Percentiles rank a stretch among this genome's conserved stretches.
Conservation (phyloP, 2,113 vertebrate species). For the Leptobrachium leishanense region DNA sequence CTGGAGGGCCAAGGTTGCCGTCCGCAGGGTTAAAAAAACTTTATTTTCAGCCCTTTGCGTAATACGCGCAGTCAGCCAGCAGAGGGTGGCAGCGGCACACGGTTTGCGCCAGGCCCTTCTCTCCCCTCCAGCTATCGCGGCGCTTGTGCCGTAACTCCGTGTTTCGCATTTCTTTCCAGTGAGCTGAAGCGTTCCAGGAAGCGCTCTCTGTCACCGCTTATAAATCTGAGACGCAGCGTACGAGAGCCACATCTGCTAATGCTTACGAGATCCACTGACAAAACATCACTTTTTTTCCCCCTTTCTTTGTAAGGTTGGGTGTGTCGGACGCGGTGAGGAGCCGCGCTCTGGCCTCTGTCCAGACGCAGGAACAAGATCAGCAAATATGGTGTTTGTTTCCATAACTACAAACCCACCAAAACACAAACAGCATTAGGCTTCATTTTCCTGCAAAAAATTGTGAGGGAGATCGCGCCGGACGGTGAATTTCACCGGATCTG, state of each 20-base stretch:
- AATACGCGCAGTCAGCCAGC: neutral
- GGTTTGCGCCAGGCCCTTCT: neutral
- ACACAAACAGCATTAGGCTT: slow-evolving; percentile 36
- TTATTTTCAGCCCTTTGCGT: neutral
- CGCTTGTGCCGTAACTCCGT: slow-evolving; percentile 14
- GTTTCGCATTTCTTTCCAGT: slow-evolving; percentile 18
- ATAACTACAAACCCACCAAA: slow-evolving; percentile 45
- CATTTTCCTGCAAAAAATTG: neutral
- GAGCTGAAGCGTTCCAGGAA: slow-evolving; percentile 33
- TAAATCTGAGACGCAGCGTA: slow-evolving; percentile 19
- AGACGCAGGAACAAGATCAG: slow-evolving; percentile 48
- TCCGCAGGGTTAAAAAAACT: no score
- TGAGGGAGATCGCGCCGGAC: no score
- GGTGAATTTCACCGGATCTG: no score
- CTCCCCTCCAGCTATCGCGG: neutral
- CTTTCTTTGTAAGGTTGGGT: slow-evolving; percentile 28
- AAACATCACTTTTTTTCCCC: neutral
- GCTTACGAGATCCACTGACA: slow-evolving; percentile 36
- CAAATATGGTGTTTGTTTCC: slow-evolving; percentile 51
- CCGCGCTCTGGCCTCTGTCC: slow-evolving; percentile 36
- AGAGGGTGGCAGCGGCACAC: slow-evolving; percentile 8
- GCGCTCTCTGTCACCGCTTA: slow-evolving; percentile 36
- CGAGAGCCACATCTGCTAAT: slow-evolving; percentile 46
- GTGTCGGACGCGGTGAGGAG: slow-evolving; percentile 28
- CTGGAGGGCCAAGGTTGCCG: no score